A percentile compares a stretch with the other conserved stretches of the same genome.
Conservation (phyloP, 1,140 invertebrate species). For the Centruroides sculpturatus region DNA sequence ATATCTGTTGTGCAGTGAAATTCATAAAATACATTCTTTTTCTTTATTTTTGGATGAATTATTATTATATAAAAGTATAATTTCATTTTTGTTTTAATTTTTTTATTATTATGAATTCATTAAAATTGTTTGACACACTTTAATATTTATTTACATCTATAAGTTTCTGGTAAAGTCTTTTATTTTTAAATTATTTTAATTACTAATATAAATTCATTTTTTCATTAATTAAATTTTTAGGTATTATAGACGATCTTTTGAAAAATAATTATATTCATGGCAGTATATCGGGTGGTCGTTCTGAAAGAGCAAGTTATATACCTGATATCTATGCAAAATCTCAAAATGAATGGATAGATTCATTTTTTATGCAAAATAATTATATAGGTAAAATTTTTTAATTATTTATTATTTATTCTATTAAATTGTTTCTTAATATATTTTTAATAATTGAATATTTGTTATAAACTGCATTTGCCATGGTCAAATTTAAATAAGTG, state of each 20-base stretch:
- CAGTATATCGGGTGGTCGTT: slow-evolving; percentile 54
- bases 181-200: background rate
- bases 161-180: background rate
- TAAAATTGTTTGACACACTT: too few relatives aligned
- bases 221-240: slow-evolving; percentile 29
- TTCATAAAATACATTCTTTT: too few relatives aligned
- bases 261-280: slow-evolving; percentile 57
- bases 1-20: too few relatives aligned
- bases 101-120: too few relatives aligned
- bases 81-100: too few relatives aligned
- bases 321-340: slow-evolving; percentile 76
- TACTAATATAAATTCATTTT: slow-evolving; percentile 1
- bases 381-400: slow-evolving; percentile 50
- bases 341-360: slow-evolving; percentile 77
- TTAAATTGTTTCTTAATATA: background rate
- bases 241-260: slow-evolving; percentile 45
- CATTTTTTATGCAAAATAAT: slow-evolving; percentile 85
- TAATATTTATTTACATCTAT: too few relatives aligned
- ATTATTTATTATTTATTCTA: background rate
- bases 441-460: too few relatives aligned
- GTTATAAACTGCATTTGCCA: too few relatives aligned
- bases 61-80: too few relatives aligned
- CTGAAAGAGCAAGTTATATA: slow-evolving; percentile 53
- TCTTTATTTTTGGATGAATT: too few relatives aligned
- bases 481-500: too few relatives aligned